These are phyloP conservation scores for Ceyx margarethae DNA, from an alignment of 2,113 vertebrate genomes.

Conservation along the genomic window DNA sequence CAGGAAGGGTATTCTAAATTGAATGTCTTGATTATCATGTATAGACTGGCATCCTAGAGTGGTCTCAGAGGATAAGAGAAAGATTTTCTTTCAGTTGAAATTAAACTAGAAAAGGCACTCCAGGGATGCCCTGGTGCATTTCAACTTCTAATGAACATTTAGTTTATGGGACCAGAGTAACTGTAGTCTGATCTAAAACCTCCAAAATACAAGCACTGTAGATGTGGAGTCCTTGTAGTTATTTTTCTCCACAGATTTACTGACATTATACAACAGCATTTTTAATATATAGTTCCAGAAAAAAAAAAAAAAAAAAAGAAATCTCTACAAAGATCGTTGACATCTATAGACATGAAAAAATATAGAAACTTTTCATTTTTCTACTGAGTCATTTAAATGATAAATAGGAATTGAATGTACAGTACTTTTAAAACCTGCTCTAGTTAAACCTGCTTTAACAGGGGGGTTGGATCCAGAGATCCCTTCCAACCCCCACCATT, in stretches of 20 bases:
- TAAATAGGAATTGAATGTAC: neutral
- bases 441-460: neutral
- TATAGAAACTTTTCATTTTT: neutral
- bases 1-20: neutral
- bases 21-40: neutral
- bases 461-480: neutral
- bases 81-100: neutral
- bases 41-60: neutral
- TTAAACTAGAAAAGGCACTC: neutral
- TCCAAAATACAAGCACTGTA: neutral
- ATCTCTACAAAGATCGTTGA: neutral
- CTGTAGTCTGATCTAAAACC: neutral
- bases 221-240: neutral
- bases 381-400: neutral
- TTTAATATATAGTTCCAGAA: neutral
- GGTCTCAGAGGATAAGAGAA: neutral
- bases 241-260: neutral
- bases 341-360: neutral
- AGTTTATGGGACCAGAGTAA: neutral
- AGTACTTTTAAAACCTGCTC: neutral
- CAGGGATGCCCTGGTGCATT: neutral
- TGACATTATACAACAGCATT: neutral
- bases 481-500: too few relatives aligned
- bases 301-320: neutral
- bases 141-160: neutral